Percentiles rank a stretch among this genome's conserved stretches.
phyloP scores from a whole-genome alignment of 2,113 vertebrate genomes.

The Lophura nycthemera region DNA sequence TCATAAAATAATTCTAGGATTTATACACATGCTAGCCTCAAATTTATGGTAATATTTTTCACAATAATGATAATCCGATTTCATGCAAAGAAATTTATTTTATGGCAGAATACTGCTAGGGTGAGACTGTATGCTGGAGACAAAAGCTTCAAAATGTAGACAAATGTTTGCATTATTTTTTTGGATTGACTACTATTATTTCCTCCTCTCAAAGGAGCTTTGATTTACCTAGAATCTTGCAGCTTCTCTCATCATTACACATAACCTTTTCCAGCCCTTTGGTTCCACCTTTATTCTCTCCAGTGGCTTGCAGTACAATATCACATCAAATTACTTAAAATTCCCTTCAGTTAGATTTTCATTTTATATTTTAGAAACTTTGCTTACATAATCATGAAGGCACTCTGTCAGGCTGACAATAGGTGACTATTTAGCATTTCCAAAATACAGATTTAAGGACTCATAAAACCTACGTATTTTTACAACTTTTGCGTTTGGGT shows the following conservation, averaged over 20 bases:
- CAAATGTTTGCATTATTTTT: neutral
- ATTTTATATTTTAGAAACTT: neutral
- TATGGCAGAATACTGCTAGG: neutral
- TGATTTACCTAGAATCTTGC: neutral
- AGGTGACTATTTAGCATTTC: neutral
- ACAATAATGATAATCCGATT: conserved; percentile 24
- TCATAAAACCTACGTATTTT: neutral
- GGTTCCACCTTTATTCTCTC: neutral
- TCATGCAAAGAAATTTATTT: neutral
- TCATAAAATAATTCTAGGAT: neutral
- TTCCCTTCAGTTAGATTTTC: neutral
- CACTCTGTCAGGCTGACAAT: neutral
- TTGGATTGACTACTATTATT: neutral
- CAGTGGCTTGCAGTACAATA: neutral
- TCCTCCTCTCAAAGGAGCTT: conserved; percentile 10
- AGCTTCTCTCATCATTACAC: neutral
- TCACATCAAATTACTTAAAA: neutral
- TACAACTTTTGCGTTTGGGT: neutral
- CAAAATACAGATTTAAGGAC: neutral
- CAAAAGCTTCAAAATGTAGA: neutral
- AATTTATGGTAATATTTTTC: neutral
- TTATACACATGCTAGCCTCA: neutral
- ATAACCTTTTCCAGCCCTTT: neutral
- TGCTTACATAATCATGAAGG: neutral
- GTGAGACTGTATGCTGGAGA: neutral